Evolutionary conservation across 2,113 vertebrate species (phyloP).

Genomic region (Sinosuthora webbiana): DNA sequence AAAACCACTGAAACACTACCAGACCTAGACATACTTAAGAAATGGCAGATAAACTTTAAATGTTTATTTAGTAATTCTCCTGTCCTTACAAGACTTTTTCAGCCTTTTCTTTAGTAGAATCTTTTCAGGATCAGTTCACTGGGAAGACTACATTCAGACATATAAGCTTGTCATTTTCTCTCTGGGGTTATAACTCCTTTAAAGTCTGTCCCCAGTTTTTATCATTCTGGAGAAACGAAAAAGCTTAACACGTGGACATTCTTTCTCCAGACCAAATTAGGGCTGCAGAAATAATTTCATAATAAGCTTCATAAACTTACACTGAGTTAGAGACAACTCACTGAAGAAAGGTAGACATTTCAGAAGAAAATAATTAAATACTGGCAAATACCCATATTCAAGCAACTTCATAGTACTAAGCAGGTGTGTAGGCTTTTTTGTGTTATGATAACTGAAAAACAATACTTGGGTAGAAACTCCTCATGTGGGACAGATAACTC

Average conservation of each 20-base stretch:
- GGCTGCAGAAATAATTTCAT: neutral
- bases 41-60: neutral
- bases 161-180: neutral
- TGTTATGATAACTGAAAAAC: neutral
- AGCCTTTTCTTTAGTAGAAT: neutral
- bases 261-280: neutral
- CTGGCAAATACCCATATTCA: neutral
- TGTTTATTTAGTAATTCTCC: neutral
- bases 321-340: neutral
- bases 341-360: neutral
- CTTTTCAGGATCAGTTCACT: neutral
- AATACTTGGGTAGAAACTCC: neutral
- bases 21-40: neutral
- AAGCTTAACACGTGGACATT: neutral
- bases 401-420: neutral
- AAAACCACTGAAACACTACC: neutral
- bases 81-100: neutral
- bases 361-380: neutral
- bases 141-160: neutral
- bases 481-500: neutral
- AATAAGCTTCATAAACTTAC: neutral
- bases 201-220: neutral
- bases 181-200: neutral
- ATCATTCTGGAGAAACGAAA: neutral
- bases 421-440: accelerated